Base-by-base conservation (phyloP, 53 echinoderm and acorn worm species). In the Zoroaster sp. region DNA sequence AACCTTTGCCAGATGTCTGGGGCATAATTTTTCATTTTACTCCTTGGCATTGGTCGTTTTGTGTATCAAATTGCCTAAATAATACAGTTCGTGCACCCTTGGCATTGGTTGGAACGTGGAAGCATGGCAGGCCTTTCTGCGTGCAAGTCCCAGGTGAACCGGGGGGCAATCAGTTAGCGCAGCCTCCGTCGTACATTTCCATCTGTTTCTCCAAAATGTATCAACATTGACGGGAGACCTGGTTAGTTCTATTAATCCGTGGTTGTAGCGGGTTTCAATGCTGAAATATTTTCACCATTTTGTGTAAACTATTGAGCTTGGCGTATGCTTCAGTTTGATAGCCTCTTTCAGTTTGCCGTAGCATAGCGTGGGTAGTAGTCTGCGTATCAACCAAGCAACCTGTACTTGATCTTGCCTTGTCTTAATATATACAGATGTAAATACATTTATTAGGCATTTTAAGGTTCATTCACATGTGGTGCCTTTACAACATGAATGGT, bases 1-100 rank as follows among this genome's bases (percentile, higher is more conserved):
- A 54, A 78, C 54, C 59, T 78, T 45, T 59, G 55, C 78, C 78
- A 78, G 78, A 78, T 78, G 78, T 78, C 78, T 55, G 55, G 51
- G 78, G 59, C 78, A 78, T 78, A 78, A 78, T 59, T 59, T 54
- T 55, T 35, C 25, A 35, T 46, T 28, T 55, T 54, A 78, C 47
- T 35, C 78, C 78, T 59, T 38, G 78, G 78, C 78, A 78, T 78
- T 78, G 78, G 78, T 78, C 78, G 78, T 78, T 78, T 53, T 78
- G 59, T 78, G 46, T 78, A 78, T 78, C 78, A 78, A 78, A 78
- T 78, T 78, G 78, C 78, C 78, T 78, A 54, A 78, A 78, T 78
- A 78, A 78, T 78, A 78, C 59, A 78, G 78, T 78, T 78, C 78
- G 59, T 78, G 78, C 78, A 54, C 78, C 51, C 78, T 13, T 36